phyloP scores from a whole-genome alignment of 2,113 vertebrate genomes.

The Egretta garzetta region DNA sequence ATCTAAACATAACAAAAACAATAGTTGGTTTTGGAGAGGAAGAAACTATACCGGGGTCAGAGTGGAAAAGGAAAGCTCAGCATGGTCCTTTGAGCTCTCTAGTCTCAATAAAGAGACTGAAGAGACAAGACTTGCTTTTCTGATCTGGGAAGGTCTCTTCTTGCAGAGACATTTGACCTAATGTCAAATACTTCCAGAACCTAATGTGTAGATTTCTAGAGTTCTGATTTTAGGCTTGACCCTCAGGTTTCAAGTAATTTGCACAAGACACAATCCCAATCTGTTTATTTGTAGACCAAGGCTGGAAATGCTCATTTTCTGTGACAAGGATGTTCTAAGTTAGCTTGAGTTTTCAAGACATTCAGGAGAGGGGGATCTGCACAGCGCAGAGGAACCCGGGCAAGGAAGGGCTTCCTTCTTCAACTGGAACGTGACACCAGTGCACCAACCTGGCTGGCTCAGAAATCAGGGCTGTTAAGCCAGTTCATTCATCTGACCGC shows the following conservation, averaged over 20 bases:
- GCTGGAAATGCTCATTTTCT: neutral
- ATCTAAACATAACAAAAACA: neutral
- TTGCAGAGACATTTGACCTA: neutral
- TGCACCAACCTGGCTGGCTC: neutral
- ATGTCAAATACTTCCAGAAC: neutral
- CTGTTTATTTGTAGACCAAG: neutral
- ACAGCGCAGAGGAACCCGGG: neutral
- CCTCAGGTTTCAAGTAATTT: neutral
- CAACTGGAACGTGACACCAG: neutral
- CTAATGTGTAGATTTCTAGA: neutral
- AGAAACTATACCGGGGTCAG: neutral
- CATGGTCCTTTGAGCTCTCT: neutral
- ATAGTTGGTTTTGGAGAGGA: neutral
- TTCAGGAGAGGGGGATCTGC: neutral
- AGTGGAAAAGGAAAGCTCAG: neutral
- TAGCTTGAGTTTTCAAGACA: rapidly evolving
- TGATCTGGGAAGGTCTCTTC: neutral
- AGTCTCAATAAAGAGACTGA: neutral
- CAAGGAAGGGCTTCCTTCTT: neutral
- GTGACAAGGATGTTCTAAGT: neutral
- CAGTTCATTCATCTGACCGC: neutral
- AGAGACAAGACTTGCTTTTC: neutral
- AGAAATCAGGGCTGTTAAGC: neutral
- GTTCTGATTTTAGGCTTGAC: neutral
- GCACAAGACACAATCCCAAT: neutral